Percentiles rank a stretch among this genome's conserved stretches.
Evolutionary conservation across 2,888 invertebrate genomes (phyloP).

Genomic region (Drosophila pseudotalamancana): DNA sequence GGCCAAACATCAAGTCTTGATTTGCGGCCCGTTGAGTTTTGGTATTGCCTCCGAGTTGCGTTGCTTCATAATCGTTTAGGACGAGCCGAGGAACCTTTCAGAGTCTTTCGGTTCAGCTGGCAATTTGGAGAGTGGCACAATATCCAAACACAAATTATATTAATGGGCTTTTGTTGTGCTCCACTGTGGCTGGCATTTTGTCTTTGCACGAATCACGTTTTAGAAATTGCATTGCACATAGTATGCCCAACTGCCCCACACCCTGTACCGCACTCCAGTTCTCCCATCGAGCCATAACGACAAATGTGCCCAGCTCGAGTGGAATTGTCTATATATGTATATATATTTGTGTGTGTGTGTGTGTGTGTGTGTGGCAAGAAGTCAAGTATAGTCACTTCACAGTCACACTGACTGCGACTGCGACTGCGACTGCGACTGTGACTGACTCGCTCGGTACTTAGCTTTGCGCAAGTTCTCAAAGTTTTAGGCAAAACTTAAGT

Average conservation of each 20-base stretch:
- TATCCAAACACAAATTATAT: constrained; percentile 78
- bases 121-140: constrained; percentile 64
- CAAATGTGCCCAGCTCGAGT: constrained; percentile 55
- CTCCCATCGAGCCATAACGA: constrained; percentile 47
- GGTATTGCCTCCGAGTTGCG: constrained; percentile 38
- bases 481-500: constrained; percentile 58
- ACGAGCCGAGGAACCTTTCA: constrained; percentile 35
- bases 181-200: constrained; percentile 64
- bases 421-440: constrained; percentile 27
- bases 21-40: constrained; percentile 12
- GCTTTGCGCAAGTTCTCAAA: constrained; percentile 68
- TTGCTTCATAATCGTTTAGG: constrained; percentile 66
- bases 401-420: constrained; percentile 30
- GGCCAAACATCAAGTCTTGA: constrained; percentile 47
- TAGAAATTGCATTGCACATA: constrained; percentile 77
- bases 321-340: too few species aligned
- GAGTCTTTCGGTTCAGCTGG: constrained; percentile 18
- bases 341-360: too few species aligned
- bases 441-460: constrained; percentile 31
- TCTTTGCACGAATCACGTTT: constrained; percentile 80
- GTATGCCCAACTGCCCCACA: not conserved
- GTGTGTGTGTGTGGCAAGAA: constrained; percentile 16
- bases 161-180: constrained; percentile 74
- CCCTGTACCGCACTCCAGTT: not conserved
- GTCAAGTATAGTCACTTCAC: constrained; percentile 50